Evolutionary conservation across 2,888 invertebrate species (phyloP).

Genomic region (Aphidoletes aphidimyza): DNA sequence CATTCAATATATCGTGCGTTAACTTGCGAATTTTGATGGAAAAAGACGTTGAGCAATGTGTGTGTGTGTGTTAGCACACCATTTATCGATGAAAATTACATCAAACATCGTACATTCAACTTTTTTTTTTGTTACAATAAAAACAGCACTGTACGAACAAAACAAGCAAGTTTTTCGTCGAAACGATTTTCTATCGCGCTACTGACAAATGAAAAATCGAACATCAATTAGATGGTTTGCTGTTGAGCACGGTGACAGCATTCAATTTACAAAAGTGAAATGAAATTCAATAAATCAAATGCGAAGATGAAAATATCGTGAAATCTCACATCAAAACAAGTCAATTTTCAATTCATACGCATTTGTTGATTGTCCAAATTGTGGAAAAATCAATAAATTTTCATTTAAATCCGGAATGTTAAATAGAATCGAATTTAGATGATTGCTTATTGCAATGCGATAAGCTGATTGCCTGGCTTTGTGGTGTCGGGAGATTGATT

Average conservation of each 20-base stretch:
- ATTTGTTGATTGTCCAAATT: not conserved
- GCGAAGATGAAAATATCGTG: not conserved
- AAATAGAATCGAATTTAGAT: not conserved
- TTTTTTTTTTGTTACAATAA: not conserved
- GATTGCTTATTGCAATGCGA: not conserved
- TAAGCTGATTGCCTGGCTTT: too few relatives aligned
- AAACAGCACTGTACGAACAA: not conserved
- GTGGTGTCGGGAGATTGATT: too few relatives aligned
- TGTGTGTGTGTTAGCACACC: not conserved
- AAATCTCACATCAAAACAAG: not conserved
- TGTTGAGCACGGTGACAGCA: not conserved
- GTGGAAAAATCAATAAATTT: not conserved
- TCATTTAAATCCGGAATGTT: not conserved
- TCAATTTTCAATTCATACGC: not conserved
- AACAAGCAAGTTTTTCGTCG: not conserved
- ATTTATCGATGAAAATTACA: conserved; percentile 11
- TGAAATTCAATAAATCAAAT: not conserved
- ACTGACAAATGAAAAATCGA: not conserved
- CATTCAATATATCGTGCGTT: conserved; percentile 19
- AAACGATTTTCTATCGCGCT: not conserved
- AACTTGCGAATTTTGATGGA: not conserved
- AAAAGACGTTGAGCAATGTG: not conserved
- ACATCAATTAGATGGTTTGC: not conserved
- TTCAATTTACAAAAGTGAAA: not conserved
- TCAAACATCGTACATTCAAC: not conserved